These are phyloP conservation scores for Lynx canadensis DNA, from an alignment of 2,113 vertebrate species.

Conservation along the genomic window DNA sequence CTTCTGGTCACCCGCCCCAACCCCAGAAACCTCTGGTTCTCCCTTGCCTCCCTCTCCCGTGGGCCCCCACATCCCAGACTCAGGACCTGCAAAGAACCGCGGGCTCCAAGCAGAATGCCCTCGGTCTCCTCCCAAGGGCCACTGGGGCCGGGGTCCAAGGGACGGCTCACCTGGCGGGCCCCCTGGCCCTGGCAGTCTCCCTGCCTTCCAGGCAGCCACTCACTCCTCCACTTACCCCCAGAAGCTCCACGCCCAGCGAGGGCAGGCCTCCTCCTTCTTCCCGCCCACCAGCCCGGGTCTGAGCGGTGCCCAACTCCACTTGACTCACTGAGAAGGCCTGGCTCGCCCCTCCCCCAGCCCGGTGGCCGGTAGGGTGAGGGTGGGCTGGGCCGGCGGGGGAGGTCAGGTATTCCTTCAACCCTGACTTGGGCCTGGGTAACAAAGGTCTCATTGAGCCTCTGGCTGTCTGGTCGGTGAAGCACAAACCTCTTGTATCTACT, in stretches of 20 bases:
- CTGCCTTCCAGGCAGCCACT: slow-evolving; percentile 28
- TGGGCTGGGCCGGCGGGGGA: neutral
- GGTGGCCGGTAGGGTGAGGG: slow-evolving; percentile 29
- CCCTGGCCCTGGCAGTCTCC: neutral
- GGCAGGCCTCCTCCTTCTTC: slow-evolving; percentile 38
- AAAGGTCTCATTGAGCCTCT: slow-evolving; percentile 94
- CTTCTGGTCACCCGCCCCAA: neutral
- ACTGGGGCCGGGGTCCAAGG: neutral
- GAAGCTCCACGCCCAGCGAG: neutral
- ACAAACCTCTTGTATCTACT: slow-evolving; percentile 93
- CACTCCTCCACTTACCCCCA: slow-evolving; percentile 28
- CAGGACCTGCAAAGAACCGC: neutral
- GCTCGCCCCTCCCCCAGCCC: neutral
- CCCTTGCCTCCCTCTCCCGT: neutral
- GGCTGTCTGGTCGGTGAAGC: slow-evolving; percentile 88
- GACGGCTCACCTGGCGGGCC: neutral
- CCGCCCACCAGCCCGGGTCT: neutral
- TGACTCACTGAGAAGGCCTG: slow-evolving; percentile 25
- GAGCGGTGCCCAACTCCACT: slow-evolving; percentile 44
- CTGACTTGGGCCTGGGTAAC: slow-evolving; percentile 88
- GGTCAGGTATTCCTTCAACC: slow-evolving; percentile 93
- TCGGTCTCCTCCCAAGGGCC: neutral
- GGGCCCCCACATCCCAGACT: neutral
- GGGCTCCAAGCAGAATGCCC: neutral
- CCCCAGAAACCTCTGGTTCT: neutral